Conservation (phyloP, 2,113 vertebrate species). For the Myotis brandtii region DNA sequence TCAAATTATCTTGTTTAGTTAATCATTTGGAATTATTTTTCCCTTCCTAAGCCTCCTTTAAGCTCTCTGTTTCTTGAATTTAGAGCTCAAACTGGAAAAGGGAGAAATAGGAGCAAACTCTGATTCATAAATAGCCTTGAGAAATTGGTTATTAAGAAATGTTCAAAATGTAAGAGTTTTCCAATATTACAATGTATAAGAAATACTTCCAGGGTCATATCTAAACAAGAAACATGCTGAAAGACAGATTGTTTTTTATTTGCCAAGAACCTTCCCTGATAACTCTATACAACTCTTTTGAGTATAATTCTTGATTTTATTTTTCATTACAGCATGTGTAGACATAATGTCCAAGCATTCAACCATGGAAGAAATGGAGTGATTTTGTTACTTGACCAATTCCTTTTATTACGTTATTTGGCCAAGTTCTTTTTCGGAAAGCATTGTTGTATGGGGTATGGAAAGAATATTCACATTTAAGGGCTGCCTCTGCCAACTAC, state of each 20-base stretch:
- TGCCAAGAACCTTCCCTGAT: neutral
- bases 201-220: constrained; percentile 8
- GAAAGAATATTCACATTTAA: neutral
- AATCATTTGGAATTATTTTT: constrained; percentile 44
- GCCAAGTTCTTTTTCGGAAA: neutral
- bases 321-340: neutral
- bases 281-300: constrained; percentile 9
- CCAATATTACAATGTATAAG: neutral
- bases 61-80: constrained; percentile 32
- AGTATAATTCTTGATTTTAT: constrained; percentile 37
- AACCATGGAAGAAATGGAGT: neutral
- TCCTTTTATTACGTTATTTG: constrained; percentile 4
- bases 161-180: constrained; percentile 29
- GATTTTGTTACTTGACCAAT: neutral
- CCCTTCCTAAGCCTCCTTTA: neutral
- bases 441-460: neutral
- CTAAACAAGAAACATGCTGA: neutral
- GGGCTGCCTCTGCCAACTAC: neutral
- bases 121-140: neutral
- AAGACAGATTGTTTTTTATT: constrained; percentile 29
- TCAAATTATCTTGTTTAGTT: constrained; percentile 32
- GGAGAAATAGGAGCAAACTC: neutral
- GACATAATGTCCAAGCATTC: neutral
- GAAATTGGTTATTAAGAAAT: constrained; percentile 10
- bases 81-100: neutral